phyloP scores from a whole-genome alignment of 1,140 invertebrate genomes.

The Rhyacophila brunnea region DNA sequence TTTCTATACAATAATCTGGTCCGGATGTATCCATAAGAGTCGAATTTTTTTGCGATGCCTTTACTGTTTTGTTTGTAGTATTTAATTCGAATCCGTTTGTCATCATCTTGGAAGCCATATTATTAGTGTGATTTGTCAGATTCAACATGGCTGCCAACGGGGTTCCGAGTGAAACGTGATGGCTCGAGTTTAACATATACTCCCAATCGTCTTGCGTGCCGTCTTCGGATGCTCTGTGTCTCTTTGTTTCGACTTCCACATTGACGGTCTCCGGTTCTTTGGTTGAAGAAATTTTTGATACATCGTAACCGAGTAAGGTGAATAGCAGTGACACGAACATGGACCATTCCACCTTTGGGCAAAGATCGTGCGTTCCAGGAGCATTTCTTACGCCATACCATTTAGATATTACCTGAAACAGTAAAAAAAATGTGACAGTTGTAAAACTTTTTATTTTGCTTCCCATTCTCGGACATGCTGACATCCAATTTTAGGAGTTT shows the following conservation, averaged over 20 bases:
- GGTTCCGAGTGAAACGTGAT: slow-evolving; percentile 49
- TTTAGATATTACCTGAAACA: slow-evolving; percentile 65
- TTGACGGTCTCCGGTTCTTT: slow-evolving; percentile 52
- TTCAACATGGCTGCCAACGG: slow-evolving; percentile 44
- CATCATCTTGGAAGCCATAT: neutral
- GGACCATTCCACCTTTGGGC: slow-evolving; percentile 77
- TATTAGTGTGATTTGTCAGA: slow-evolving; percentile 31
- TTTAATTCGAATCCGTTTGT: slow-evolving; percentile 16
- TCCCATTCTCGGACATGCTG: no score
- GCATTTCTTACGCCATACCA: slow-evolving; percentile 88
- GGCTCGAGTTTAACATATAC: slow-evolving; percentile 63
- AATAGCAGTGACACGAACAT: slow-evolving; percentile 70
- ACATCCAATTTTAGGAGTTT: no score
- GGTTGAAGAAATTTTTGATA: slow-evolving; percentile 59
- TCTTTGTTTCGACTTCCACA: slow-evolving; percentile 56
- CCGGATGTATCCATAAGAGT: slow-evolving; percentile 27
- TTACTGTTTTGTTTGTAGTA: slow-evolving; percentile 18
- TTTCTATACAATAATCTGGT: slow-evolving; percentile 24
- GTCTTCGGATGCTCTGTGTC: slow-evolving; percentile 60
- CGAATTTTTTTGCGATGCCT: neutral
- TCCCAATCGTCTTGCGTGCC: slow-evolving; percentile 77
- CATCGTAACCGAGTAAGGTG: slow-evolving; percentile 73
- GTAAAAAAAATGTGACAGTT: no score
- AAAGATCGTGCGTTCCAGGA: slow-evolving; percentile 78
- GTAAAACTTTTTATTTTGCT: no score